Evolutionary conservation across 2,113 vertebrate genomes (phyloP).

Genomic region (Microtus pennsylvanicus): DNA sequence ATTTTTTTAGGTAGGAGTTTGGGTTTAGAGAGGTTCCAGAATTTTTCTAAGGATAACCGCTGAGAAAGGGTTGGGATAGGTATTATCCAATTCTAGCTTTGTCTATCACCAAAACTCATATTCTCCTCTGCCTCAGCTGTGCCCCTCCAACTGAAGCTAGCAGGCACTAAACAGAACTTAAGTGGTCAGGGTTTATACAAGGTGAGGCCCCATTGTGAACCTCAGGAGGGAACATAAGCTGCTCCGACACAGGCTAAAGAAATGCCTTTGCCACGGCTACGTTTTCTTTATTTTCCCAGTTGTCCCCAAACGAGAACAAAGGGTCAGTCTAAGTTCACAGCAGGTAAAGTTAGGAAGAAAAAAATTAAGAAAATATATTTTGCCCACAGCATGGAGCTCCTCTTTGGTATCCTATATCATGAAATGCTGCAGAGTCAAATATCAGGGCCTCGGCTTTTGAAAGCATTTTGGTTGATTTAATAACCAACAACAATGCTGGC

Average conservation of each 20-base stretch:
- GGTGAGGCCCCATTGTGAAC: background rate
- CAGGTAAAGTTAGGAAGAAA: conserved; percentile 59
- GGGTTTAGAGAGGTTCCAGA: background rate
- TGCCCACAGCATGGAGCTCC: background rate
- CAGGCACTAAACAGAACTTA: background rate
- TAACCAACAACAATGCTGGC: conserved; percentile 27
- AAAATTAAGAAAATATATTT: conserved; percentile 38
- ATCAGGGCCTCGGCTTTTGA: conserved; percentile 25
- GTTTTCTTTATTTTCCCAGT: conserved; percentile 32
- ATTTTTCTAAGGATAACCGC: background rate
- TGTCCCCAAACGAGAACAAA: conserved; percentile 64
- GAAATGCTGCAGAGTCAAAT: conserved; percentile 3
- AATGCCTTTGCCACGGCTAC: background rate
- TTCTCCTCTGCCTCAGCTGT: background rate
- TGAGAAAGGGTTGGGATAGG: background rate
- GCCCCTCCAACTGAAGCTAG: background rate
- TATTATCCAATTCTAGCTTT: background rate
- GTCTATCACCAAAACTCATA: background rate
- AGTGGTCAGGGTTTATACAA: background rate
- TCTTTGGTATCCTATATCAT: conserved; percentile 46
- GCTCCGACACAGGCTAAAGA: background rate
- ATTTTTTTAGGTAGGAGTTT: background rate
- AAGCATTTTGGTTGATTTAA: conserved; percentile 57
- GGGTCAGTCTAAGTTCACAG: conserved; percentile 48
- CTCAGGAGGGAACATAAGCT: background rate